Evolutionary conservation across 2,113 vertebrate genomes (phyloP).

Genomic region (Laterallus jamaicensis): DNA sequence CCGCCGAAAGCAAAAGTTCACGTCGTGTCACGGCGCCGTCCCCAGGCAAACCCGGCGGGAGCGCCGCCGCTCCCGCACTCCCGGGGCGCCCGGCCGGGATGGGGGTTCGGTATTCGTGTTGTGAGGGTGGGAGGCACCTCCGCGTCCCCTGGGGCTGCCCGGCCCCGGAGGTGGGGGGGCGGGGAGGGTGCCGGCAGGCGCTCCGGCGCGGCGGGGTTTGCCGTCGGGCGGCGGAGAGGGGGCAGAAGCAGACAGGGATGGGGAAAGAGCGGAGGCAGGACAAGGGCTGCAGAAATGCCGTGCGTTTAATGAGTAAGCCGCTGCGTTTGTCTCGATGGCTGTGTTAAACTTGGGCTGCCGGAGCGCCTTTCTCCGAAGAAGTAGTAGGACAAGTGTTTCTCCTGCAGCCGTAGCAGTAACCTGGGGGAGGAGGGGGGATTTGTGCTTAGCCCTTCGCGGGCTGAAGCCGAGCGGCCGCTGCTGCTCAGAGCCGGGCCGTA

Average conservation of each 20-base stretch:
- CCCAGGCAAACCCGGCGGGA: not conserved
- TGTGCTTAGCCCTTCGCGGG: not conserved
- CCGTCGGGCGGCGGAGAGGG: not conserved
- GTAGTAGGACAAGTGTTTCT: not conserved
- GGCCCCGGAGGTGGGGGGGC: not conserved
- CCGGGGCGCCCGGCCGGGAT: not conserved
- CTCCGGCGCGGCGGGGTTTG: not conserved
- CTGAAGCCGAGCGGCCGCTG: not conserved
- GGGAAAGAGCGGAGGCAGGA: slow-evolving; percentile 22
- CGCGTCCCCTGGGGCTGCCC: not conserved
- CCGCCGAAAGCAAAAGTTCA: slow-evolving; percentile 55
- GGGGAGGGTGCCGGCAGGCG: not conserved
- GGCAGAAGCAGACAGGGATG: not conserved
- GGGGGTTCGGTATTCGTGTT: not conserved
- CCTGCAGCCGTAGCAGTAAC: not conserved
- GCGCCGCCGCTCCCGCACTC: not conserved
- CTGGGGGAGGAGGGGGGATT: not conserved
- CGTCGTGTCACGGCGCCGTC: slow-evolving; percentile 12
- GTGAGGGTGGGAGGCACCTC: not conserved
- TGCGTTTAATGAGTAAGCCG: slow-evolving; percentile 51
- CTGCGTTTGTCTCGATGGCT: not conserved
- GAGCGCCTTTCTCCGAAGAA: not conserved
- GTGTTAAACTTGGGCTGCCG: not conserved
- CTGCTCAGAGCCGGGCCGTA: not conserved
- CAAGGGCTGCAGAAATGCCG: slow-evolving; percentile 23